phyloP scores from a whole-genome alignment of 37 sponge, comb jelly and placozoan species.

The Oopsacas minuta region DNA sequence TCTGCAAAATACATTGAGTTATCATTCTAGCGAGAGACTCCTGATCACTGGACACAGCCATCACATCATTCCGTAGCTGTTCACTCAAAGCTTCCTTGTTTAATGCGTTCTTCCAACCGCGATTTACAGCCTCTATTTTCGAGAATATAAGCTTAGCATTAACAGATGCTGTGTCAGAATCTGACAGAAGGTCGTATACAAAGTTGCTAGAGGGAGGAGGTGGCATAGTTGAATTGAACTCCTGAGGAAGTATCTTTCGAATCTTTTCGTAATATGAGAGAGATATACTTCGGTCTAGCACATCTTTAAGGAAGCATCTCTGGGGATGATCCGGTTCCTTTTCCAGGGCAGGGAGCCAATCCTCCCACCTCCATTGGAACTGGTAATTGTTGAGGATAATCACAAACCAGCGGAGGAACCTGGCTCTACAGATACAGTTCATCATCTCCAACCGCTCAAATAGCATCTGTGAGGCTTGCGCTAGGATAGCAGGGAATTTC shows the following conservation, averaged over 20 bases:
- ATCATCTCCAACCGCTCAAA: slow-evolving; percentile 66
- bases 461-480: slow-evolving; percentile 50
- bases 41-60: not conserved
- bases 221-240: not conserved
- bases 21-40: slow-evolving; percentile 51
- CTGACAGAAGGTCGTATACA: not conserved
- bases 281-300: not conserved
- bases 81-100: not conserved
- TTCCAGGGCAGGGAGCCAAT: slow-evolving; percentile 35
- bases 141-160: not conserved
- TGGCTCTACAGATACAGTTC: slow-evolving; percentile 52
- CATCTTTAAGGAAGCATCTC: not conserved
- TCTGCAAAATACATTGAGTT: slow-evolving; percentile 61
- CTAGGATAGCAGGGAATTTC: slow-evolving; percentile 23
- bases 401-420: slow-evolving; percentile 74
- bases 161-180: not conserved
- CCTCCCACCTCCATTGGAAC: slow-evolving; percentile 73
- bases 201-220: not conserved
- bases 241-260: not conserved
- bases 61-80: slow-evolving; percentile 12
- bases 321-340: slow-evolving; percentile 11
- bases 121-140: not conserved
- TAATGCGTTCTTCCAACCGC: not conserved
- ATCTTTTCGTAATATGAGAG: slow-evolving; percentile 15
- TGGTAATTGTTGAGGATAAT: slow-evolving; percentile 83